Percentiles rank a stretch among this genome's conserved stretches.
phyloP scores from a whole-genome alignment of 2,113 vertebrate species.

The Propithecus coquereli region DNA sequence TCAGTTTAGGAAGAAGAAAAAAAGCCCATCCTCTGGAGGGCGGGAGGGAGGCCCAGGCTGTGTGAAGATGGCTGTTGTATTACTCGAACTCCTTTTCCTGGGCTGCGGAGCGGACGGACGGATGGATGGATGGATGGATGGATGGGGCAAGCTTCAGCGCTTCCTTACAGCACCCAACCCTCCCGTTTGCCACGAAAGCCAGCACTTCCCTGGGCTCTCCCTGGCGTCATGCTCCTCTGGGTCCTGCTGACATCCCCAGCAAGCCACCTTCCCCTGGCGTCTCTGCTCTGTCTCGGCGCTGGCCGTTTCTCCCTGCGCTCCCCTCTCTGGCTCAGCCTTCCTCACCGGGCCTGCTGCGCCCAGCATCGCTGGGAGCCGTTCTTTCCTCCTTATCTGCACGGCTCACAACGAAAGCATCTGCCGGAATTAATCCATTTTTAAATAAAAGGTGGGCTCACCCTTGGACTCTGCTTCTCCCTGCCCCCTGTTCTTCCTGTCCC shows the following conservation, averaged over 20 bases:
- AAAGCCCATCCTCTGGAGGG: background rate
- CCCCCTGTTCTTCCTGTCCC: background rate
- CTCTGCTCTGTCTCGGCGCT: background rate
- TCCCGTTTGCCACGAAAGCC: background rate
- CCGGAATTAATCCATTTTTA: background rate
- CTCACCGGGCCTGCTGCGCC: too few species aligned
- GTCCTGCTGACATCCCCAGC: background rate
- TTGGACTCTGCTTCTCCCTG: background rate
- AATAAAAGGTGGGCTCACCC: background rate
- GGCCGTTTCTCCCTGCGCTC: background rate
- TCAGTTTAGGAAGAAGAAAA: background rate
- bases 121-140: too few species aligned
- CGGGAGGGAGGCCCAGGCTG: background rate
- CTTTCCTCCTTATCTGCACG: background rate
- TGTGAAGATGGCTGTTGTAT: background rate
- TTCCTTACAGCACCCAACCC: background rate
- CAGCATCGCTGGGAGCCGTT: background rate
- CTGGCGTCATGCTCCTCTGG: background rate
- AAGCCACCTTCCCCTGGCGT: background rate
- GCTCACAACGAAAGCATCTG: background rate
- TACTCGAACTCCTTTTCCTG: background rate
- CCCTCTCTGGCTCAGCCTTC: background rate
- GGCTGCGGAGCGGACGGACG: too few species aligned
- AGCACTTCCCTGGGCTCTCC: background rate
- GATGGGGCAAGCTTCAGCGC: rapidly evolving